A percentile compares a stretch with the other conserved stretches of the same genome.
phyloP scores from a whole-genome alignment of 2,797 vertebrate genomes.

The Poecilia velifera region DNA sequence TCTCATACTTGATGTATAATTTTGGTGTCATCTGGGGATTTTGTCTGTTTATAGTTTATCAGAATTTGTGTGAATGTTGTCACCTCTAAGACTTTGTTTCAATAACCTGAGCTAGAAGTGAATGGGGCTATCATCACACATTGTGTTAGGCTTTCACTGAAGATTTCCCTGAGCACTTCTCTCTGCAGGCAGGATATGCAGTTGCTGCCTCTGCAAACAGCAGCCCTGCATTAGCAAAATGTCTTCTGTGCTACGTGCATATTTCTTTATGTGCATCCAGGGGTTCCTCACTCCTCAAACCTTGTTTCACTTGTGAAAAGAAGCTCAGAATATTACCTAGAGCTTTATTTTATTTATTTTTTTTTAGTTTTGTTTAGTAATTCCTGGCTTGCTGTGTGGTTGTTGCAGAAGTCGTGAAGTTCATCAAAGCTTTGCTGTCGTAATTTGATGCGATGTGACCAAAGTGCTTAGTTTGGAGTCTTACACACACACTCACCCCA shows the following conservation, averaged over 20 bases:
- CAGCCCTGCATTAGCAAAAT: slow-evolving; percentile 42
- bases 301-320: slow-evolving; percentile 18
- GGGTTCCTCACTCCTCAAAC: slow-evolving; percentile 14
- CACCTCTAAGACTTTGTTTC: slow-evolving; percentile 1
- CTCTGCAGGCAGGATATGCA: slow-evolving; percentile 42
- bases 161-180: slow-evolving; percentile 45
- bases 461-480: slow-evolving; percentile 7
- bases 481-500: neutral
- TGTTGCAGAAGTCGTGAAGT: slow-evolving; percentile 13
- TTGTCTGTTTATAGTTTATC: neutral
- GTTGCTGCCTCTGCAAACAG: slow-evolving; percentile 60
- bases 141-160: slow-evolving; percentile 38
- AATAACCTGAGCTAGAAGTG: slow-evolving; percentile 27
- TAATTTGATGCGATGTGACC: neutral
- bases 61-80: neutral
- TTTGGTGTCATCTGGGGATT: neutral
- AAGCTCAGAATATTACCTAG: slow-evolving; percentile 1
- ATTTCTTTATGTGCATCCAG: slow-evolving; percentile 12
- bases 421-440: slow-evolving; percentile 2
- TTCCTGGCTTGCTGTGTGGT: slow-evolving; percentile 16
- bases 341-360: neutral
- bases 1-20: neutral
- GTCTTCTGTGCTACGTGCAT: slow-evolving; percentile 32
- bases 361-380: slow-evolving; percentile 11
- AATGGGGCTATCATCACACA: slow-evolving; percentile 35